phyloP scores from a whole-genome alignment of 2,888 invertebrate species.

The Cylloceria caligata region DNA sequence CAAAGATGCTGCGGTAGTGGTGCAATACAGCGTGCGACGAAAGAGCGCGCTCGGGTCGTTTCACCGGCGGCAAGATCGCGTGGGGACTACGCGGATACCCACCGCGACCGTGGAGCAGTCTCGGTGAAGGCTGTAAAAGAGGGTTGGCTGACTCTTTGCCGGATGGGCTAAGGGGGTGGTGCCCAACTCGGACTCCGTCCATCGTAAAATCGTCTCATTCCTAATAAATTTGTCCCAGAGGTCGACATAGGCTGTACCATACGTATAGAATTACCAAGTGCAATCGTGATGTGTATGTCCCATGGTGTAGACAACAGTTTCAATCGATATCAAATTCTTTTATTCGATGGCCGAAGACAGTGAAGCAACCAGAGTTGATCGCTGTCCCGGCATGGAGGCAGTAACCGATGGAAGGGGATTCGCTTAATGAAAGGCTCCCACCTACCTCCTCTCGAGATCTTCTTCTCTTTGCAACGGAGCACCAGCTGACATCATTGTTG shows the following conservation, averaged over 20 bases:
- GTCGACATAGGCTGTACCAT: not conserved
- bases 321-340: constrained; percentile 33
- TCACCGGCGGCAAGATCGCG: constrained; percentile 48
- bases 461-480: constrained; percentile 4
- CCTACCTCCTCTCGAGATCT: constrained; percentile 40
- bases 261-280: not conserved
- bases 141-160: not conserved
- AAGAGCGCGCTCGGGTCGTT: constrained; percentile 44
- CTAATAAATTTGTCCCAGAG: constrained; percentile 54
- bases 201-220: constrained; percentile 60
- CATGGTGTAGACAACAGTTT: constrained; percentile 11
- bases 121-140: constrained; percentile 52
- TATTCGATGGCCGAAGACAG: constrained; percentile 2
- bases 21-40: not conserved
- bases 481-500: constrained; percentile 71
- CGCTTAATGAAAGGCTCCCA: constrained; percentile 74
- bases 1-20: constrained; percentile 1
- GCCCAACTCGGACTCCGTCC: not conserved
- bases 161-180: not conserved
- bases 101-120: constrained; percentile 37
- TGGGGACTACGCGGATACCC: constrained; percentile 40
- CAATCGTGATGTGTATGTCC: constrained; percentile 14
- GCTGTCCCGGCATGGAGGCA: constrained; percentile 14
- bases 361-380: constrained; percentile 28
- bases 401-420: constrained; percentile 37